A percentile compares a stretch with the other conserved stretches of the same genome.
phyloP scores from a whole-genome alignment of 2,113 vertebrate genomes.

The Origma solitaria region DNA sequence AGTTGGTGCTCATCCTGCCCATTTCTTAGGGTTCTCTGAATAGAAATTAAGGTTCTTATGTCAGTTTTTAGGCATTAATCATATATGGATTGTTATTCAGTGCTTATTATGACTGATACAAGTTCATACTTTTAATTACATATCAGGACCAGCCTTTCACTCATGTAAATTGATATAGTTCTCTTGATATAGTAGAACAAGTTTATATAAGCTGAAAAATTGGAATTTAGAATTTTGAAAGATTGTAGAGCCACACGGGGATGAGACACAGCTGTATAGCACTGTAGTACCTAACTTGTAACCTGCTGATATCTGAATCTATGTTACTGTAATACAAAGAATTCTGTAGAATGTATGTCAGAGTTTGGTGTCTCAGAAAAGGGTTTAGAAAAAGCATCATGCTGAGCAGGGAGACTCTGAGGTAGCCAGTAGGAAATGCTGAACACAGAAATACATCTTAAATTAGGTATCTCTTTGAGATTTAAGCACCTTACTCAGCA shows the following conservation, averaged over 20 bases:
- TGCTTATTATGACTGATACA: not conserved
- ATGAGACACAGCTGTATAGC: not conserved
- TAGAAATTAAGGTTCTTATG: not conserved
- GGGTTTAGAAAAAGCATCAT: not conserved
- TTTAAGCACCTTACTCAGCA: constrained; percentile 2
- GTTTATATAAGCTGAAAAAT: not conserved
- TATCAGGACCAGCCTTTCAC: not conserved
- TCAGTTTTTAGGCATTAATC: not conserved
- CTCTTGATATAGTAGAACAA: not conserved
- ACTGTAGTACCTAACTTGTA: not conserved
- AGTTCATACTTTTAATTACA: not conserved
- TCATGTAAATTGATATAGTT: not conserved
- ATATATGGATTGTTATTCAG: not conserved
- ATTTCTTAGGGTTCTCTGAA: not conserved
- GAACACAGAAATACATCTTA: not conserved
- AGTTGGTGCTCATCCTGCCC: not conserved
- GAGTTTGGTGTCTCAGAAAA: not conserved
- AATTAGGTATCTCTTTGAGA: not conserved
- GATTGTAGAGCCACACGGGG: not conserved
- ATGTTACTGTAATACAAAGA: not conserved
- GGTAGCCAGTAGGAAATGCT: not conserved
- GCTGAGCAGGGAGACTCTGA: not conserved
- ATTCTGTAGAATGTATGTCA: not conserved
- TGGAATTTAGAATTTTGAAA: not conserved
- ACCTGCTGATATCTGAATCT: not conserved